Conservation (phyloP, 2,113 vertebrate genomes). For the Hydrochoerus hydrochaeris region DNA sequence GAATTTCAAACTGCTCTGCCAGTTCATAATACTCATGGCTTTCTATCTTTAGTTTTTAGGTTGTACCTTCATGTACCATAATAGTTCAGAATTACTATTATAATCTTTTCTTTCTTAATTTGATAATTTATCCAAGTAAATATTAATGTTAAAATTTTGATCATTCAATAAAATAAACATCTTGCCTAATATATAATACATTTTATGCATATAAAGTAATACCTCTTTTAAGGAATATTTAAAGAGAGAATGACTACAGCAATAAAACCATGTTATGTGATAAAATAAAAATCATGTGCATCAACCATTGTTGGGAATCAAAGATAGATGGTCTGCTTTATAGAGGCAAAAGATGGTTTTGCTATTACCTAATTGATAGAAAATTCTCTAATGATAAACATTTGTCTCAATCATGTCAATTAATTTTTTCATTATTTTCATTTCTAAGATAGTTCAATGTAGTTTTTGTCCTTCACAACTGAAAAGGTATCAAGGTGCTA, state of each 20-base stretch:
- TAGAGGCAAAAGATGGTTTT: neutral
- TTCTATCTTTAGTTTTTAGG: neutral
- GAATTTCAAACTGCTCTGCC: neutral
- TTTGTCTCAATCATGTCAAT: neutral
- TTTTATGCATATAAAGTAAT: neutral
- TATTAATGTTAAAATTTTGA: slow-evolving; percentile 15
- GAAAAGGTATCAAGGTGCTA: neutral
- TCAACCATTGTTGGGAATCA: neutral
- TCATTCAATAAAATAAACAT: neutral
- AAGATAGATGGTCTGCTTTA: neutral
- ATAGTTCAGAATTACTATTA: neutral
- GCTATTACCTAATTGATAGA: neutral
- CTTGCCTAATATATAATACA: neutral
- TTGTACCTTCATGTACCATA: neutral
- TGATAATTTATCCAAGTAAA: neutral
- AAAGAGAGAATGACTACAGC: neutral
- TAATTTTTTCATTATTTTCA: neutral
- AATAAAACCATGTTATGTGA: neutral
- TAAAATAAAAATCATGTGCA: neutral
- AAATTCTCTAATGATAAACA: neutral
- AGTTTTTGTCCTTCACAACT: neutral
- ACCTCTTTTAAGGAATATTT: neutral
- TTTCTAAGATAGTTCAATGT: neutral
- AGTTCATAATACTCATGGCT: neutral
- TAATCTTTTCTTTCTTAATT: neutral